Evolutionary conservation across 2,797 vertebrate genomes (phyloP).

Genomic region (Pempheris klunzingeri): DNA sequence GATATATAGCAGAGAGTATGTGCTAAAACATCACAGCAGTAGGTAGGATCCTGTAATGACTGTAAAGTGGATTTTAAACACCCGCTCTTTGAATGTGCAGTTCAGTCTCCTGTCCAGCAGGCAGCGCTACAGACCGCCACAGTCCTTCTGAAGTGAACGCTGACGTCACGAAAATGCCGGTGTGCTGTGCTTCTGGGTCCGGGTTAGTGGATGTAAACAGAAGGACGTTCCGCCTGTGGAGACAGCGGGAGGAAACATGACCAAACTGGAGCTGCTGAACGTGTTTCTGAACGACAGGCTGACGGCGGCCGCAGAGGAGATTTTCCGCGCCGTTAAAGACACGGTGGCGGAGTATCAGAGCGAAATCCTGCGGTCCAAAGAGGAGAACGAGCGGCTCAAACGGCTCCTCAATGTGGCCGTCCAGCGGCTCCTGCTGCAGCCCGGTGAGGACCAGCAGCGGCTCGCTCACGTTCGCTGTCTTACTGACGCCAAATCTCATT

Average conservation of each 20-base stretch:
- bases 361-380: slow-evolving; percentile 72
- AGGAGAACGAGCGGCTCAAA: slow-evolving; percentile 80
- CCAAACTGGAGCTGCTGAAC: slow-evolving; percentile 76
- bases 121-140: neutral
- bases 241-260: slow-evolving; percentile 65
- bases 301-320: slow-evolving; percentile 76
- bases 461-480: neutral
- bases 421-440: slow-evolving; percentile 74
- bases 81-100: neutral
- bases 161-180: slow-evolving; percentile 28
- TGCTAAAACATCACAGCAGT: too few relatives aligned
- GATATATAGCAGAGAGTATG: too few relatives aligned
- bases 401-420: slow-evolving; percentile 76
- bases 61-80: too few relatives aligned
- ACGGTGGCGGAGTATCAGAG: slow-evolving; percentile 75
- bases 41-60: too few relatives aligned
- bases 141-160: too few relatives aligned
- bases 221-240: slow-evolving; percentile 53
- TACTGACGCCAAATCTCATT: neutral
- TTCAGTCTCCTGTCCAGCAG: slow-evolving; percentile 35
- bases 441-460: slow-evolving; percentile 60
- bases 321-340: slow-evolving; percentile 76
- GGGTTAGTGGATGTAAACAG: slow-evolving; percentile 75
- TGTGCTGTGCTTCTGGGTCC: slow-evolving; percentile 52
- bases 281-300: slow-evolving; percentile 79